Evolutionary conservation across 1,140 invertebrate genomes (phyloP).

Genomic region (Brachystomella parvula): DNA sequence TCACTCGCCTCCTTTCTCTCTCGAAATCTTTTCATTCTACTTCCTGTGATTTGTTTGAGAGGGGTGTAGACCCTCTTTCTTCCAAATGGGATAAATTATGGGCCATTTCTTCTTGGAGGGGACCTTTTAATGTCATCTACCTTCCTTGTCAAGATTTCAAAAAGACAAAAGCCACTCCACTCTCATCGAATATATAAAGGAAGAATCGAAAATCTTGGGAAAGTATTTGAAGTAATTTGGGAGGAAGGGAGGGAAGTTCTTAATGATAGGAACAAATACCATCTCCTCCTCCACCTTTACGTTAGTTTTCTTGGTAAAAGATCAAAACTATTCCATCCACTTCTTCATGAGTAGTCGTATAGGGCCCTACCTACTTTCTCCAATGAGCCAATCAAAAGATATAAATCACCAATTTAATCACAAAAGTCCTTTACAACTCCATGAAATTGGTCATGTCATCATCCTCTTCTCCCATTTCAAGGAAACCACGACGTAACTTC

Average conservation of each 20-base stretch:
- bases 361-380: not conserved
- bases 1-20: too few relatives aligned
- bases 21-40: too few relatives aligned
- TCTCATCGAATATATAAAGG: too few relatives aligned
- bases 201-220: too few relatives aligned
- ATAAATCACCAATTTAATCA: slow-evolving; percentile 38
- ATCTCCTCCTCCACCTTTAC: slow-evolving; percentile 6
- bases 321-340: slow-evolving; percentile 5
- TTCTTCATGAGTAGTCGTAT: not conserved
- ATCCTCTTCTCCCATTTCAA: slow-evolving; percentile 16
- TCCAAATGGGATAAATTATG: not conserved
- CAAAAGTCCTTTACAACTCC: slow-evolving; percentile 26
- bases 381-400: slow-evolving; percentile 35
- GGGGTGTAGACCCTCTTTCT: not conserved
- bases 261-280: slow-evolving; percentile 3
- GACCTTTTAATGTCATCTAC: slow-evolving; percentile 10
- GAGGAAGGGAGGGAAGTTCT: not conserved
- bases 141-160: not conserved
- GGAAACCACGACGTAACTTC: not conserved
- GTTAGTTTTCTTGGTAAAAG: not conserved
- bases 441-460: slow-evolving; percentile 28
- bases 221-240: slow-evolving; percentile 4
- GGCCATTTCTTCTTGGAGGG: not conserved
- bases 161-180: not conserved
- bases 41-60: not conserved